Evolutionary conservation across 37 sponge, comb jelly and placozoan species (phyloP), one percentile per base, ranked within the genome.

Genomic region (Lycopodina hypogea): DNA sequence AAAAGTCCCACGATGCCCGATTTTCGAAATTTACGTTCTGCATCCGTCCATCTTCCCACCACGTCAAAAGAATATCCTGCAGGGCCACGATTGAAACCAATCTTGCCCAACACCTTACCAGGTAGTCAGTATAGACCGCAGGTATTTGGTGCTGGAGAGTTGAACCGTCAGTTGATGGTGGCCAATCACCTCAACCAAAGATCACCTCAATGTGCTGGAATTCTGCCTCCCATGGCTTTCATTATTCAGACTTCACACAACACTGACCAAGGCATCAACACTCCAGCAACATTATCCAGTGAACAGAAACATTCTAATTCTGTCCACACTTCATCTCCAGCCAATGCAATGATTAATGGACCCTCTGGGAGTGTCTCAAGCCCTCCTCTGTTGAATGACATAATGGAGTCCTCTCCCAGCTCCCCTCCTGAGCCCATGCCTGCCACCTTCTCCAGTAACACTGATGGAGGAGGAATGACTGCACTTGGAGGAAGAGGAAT

Each of bases 1-100:
- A 82, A 34, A 24, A 74, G 82, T 37, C 65, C 75, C n/a, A 82
- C 82, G 9, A 82, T 82, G 82, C 82, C 82, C 3, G 82, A 82
- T 63, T 82, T 82, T 51, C 48, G 74, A 11, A 52, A 34, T 22
- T 26, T 78, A 22, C 18, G 40, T 23, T 51, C 66, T 70, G 26
- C 52, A 9, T 19, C 50, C 36, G 33, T 0, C 51, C 52, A 0
- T 42, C 61, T 59, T 42, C 60, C 75, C 50, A 17, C 36, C n/a
- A 26, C 42, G 50, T 51, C 68, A 23, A 42, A 41, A 8, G 39
- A 59, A 32, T n/a, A 60, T 35, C 35, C 34, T 15, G 62, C 45
- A n/a, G 30, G n/a, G 33, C 22, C 69, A 18, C 60, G 42, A 38
- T 55, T 56, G 9, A 55, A 61, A 35, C 78, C 82, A 42, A 71